These are phyloP conservation scores for Myotis planiceps DNA, from an alignment of 2,797 vertebrate genomes.

Conservation along the genomic window DNA sequence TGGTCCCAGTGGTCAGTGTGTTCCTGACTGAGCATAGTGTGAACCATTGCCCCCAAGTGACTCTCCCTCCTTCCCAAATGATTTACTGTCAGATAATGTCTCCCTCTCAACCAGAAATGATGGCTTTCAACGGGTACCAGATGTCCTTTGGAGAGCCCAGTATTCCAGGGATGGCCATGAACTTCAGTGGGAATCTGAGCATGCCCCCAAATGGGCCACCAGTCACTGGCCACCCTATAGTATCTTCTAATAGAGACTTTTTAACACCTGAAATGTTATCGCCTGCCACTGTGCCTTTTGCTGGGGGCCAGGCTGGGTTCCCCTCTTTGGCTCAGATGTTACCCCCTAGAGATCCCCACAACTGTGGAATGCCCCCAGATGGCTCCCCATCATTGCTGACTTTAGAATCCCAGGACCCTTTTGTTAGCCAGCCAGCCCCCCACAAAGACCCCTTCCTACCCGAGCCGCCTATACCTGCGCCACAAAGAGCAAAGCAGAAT, in stretches of 20 bases:
- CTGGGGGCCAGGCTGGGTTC: background rate
- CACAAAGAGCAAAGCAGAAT: background rate
- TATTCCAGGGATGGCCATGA: background rate
- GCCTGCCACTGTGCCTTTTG: background rate
- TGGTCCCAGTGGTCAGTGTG: background rate
- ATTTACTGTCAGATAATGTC: background rate
- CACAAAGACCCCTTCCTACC: background rate
- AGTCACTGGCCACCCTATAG: background rate
- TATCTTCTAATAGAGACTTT: background rate
- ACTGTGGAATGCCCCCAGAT: background rate
- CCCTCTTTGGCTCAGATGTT: background rate
- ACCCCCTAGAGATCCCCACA: background rate
- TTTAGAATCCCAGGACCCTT: slow-evolving; percentile 6
- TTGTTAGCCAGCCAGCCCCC: background rate
- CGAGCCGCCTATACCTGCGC: background rate
- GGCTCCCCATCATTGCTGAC: background rate
- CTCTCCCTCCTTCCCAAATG: background rate
- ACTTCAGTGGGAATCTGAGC: slow-evolving; percentile 18
- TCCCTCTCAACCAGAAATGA: background rate
- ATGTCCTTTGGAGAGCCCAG: background rate
- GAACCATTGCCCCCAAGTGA: slow-evolving; percentile 7
- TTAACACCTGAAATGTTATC: background rate
- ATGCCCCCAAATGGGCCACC: background rate
- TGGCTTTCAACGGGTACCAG: background rate
- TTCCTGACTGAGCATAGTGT: background rate